Base-by-base conservation (phyloP, 2,888 invertebrate genomes). In the Sarcophaga caerulescens region DNA sequence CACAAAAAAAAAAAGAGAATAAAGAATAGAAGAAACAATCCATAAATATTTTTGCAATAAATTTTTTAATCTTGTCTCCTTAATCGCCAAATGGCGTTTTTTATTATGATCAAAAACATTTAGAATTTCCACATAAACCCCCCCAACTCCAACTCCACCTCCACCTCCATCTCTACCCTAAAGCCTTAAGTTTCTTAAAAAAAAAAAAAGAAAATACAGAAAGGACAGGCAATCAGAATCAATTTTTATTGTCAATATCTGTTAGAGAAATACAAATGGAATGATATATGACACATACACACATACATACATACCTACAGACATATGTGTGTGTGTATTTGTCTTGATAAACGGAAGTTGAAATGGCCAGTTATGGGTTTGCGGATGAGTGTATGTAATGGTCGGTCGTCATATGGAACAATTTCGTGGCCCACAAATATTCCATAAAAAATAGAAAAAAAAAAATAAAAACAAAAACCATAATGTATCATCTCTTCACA, bases 1-100 rank as follows among this genome's bases (percentile, higher is more conserved):
- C 11, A 62, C 19, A 71, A 44, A 5, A 65, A 68, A 62, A 66
- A 70, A 45, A 60, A 35, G 2, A 35, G 0, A 62, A 23, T 8
- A 66, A 66, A 14, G 35, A 12, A 91, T 4, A 14, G 4, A 10
- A 52, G 52, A 52, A 52, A 90, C 91, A 90, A 88, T 90, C 92
- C 91, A 93, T 93, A 93, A 93, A 93, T 93, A 93, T 93, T 93
- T 93, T 91, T 89, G 93, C 92, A 92, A 93, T 93, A 93, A 93
- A 93, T 93, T 93, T 93, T 93, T 93, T 93, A 93, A 93, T 93
- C 93, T 93, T 90, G 92, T 92, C 91, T 90, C 91, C 91, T 92
- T 93, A 93, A 93, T 93, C 93, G 92, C 91, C 93, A 93, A 93
- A 93, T 93, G 93, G 91, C 92, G 92, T 92, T 92, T 91, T 91